phyloP scores from a whole-genome alignment of 2,797 vertebrate genomes.

The Hylomyscus alleni region DNA sequence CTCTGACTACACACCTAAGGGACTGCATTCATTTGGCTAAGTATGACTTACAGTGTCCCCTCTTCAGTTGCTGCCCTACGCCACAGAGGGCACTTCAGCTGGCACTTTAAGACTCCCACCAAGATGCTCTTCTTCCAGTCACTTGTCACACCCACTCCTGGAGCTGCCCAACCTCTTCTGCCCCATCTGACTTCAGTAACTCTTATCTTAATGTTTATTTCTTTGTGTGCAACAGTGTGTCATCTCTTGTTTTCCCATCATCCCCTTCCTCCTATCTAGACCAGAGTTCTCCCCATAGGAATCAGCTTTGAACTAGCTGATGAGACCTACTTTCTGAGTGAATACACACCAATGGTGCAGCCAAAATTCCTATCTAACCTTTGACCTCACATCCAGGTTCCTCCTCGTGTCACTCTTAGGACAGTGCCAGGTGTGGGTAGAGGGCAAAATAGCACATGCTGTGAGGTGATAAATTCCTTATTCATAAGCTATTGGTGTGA shows the following conservation, averaged over 20 bases:
- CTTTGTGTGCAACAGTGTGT: not conserved
- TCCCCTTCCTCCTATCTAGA: not conserved
- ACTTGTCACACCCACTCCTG: not conserved
- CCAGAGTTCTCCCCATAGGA: not conserved
- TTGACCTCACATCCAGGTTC: conserved; percentile 15
- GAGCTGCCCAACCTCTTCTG: no score
- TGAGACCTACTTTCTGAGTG: not conserved
- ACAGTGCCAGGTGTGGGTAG: not conserved
- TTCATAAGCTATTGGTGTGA: not conserved
- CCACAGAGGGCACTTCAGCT: not conserved
- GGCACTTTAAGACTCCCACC: not conserved
- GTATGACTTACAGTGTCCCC: not conserved
- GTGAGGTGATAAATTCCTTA: not conserved
- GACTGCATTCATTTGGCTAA: not conserved
- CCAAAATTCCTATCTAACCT: not conserved
- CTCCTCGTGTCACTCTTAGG: not conserved
- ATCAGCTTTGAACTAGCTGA: not conserved
- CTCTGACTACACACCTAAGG: not conserved
- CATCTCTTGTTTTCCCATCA: not conserved
- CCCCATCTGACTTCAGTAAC: not conserved
- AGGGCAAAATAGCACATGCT: not conserved
- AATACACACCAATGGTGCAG: not conserved
- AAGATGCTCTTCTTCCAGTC: not conserved
- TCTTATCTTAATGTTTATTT: not conserved
- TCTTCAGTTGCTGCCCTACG: not conserved